A percentile compares a stretch with the other conserved stretches of the same genome.
Conservation (phyloP, 2,797 vertebrate genomes). For the Nasua narica region DNA sequence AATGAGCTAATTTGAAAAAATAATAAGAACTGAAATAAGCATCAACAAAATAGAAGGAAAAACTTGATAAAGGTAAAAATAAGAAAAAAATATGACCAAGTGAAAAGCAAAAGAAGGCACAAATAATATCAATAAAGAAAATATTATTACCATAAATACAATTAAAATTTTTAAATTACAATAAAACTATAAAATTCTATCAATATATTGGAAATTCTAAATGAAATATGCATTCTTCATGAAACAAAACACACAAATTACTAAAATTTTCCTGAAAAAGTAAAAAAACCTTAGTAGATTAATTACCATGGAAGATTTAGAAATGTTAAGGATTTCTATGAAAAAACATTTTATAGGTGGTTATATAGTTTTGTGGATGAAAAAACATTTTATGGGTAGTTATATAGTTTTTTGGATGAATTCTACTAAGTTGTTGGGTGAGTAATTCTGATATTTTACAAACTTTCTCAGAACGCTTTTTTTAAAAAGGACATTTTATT, state of each 20-base stretch:
- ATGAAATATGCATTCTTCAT: constrained; percentile 5
- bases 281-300: not conserved
- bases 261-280: not conserved
- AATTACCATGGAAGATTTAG: not conserved
- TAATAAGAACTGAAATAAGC: not conserved
- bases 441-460: not conserved
- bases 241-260: not conserved
- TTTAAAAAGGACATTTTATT: not conserved
- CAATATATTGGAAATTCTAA: not conserved
- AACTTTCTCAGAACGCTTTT: not conserved
- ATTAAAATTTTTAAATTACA: not conserved
- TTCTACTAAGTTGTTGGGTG: not conserved
- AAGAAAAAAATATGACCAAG: not conserved
- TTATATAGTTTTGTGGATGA: not conserved
- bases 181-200: not conserved
- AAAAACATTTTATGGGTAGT: not conserved
- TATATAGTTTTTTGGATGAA: not conserved
- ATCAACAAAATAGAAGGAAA: not conserved
- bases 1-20: not conserved
- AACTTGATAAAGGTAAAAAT: constrained; percentile 12
- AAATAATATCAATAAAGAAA: constrained; percentile 29
- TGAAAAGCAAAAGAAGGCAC: not conserved
- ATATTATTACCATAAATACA: not conserved
- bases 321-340: constrained; percentile 2
- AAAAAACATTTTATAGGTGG: not conserved